These are phyloP conservation scores for Entosphenus tridentatus DNA, from an alignment of 2,113 vertebrate genomes.

Conservation along the genomic window DNA sequence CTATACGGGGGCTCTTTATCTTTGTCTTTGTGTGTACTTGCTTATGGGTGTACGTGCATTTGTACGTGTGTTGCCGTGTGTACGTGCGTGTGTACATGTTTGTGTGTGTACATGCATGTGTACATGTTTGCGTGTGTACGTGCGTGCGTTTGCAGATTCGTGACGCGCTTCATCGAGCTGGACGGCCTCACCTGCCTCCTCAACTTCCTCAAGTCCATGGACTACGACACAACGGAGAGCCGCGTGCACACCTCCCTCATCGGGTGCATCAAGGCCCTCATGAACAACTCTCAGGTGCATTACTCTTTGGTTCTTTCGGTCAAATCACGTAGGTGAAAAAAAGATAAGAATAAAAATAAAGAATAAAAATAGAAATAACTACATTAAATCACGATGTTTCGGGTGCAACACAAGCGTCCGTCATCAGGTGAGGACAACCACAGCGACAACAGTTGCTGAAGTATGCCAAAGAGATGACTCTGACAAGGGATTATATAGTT, in stretches of 20 bases:
- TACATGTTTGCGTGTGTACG: neutral
- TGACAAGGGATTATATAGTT: no score
- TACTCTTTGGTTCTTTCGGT: no score
- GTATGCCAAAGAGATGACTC: no score
- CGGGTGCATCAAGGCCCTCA: slow-evolving; percentile 92
- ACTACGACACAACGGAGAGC: slow-evolving; percentile 89
- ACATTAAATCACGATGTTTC: no score
- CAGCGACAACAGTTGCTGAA: no score
- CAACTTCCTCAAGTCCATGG: slow-evolving; percentile 95
- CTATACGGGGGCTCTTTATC: no score
- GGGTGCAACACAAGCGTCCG: no score
- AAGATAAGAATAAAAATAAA: no score
- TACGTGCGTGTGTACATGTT: neutral
- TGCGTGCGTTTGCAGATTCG: slow-evolving; percentile 40
- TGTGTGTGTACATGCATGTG: neutral
- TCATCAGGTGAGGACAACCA: no score
- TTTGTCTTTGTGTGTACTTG: no score
- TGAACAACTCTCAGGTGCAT: slow-evolving; percentile 73
- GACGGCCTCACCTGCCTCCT: slow-evolving; percentile 84
- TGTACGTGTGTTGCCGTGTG: neutral
- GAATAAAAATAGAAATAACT: no score
- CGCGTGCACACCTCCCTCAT: slow-evolving; percentile 98
- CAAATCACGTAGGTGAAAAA: no score
- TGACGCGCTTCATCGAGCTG: slow-evolving; percentile 88
- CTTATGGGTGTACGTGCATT: neutral